Evolutionary conservation across 2,797 vertebrate genomes (phyloP).

Genomic region (Sphenopsis melanotis): DNA sequence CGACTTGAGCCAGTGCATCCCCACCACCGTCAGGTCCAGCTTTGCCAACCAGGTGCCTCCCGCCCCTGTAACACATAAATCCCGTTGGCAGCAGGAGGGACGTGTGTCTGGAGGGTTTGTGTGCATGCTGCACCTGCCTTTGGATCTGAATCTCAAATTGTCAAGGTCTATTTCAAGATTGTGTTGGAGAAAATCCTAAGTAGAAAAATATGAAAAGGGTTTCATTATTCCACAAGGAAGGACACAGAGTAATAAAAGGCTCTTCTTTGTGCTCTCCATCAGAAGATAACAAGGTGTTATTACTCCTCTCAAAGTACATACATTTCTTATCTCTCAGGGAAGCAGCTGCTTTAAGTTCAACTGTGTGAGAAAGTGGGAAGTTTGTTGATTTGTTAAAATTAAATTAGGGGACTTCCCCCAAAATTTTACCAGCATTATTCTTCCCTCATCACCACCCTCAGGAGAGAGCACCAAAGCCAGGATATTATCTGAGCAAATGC

Average conservation of each 20-base stretch:
- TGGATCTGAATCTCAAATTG: not conserved
- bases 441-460: not conserved
- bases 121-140: accelerated
- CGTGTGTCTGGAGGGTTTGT: accelerated
- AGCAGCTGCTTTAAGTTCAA: not conserved
- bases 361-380: not conserved
- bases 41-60: slow-evolving; percentile 88
- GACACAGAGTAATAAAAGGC: not conserved
- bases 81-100: not conserved
- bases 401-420: not conserved
- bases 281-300: not conserved
- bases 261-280: not conserved
- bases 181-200: not conserved
- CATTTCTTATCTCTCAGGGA: not conserved
- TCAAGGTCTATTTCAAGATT: not conserved
- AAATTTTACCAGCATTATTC: not conserved
- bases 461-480: not conserved
- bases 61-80: accelerated
- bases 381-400: not conserved
- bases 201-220: not conserved
- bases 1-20: slow-evolving; percentile 85
- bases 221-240: not conserved
- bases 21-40: slow-evolving; percentile 88
- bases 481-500: not conserved
- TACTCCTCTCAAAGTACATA: not conserved